Percentiles rank a stretch among this genome's conserved stretches.
Conservation (phyloP, 2,113 vertebrate genomes). For the Aegithalos caudatus region DNA sequence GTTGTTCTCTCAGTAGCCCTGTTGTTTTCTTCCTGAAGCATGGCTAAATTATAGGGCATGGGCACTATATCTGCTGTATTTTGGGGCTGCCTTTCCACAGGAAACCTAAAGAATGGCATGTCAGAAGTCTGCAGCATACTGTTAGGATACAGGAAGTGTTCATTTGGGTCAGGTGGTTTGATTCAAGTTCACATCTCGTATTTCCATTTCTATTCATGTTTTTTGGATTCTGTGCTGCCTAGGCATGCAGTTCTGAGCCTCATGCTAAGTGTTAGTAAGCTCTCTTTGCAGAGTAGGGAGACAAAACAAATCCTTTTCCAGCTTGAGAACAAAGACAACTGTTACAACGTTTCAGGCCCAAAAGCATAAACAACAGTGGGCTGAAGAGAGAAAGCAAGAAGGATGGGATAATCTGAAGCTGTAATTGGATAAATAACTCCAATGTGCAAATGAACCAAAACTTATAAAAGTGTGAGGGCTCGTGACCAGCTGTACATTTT, state of each 20-base stretch:
- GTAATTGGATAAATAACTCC: neutral
- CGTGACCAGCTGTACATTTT: neutral
- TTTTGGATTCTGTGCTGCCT: neutral
- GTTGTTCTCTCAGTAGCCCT: too few relatives aligned
- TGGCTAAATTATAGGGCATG: neutral
- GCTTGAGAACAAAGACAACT: neutral
- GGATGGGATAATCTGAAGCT: neutral
- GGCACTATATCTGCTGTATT: neutral
- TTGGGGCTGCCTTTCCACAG: neutral
- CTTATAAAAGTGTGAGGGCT: neutral
- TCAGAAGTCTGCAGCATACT: neutral
- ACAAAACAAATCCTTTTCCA: neutral
- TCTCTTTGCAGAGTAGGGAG: neutral
- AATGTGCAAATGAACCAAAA: neutral
- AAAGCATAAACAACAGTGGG: neutral
- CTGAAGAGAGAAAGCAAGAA: neutral
- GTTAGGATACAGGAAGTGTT: neutral
- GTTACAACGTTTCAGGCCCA: neutral
- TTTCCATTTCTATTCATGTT: neutral
- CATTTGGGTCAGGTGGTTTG: neutral
- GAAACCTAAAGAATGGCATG: neutral
- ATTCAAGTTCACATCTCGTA: rapidly evolving
- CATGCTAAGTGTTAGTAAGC: neutral
- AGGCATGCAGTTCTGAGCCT: neutral
- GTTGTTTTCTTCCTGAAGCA: neutral